Conservation (phyloP, 2,888 invertebrate species). For the Tenthredo amoena region DNA sequence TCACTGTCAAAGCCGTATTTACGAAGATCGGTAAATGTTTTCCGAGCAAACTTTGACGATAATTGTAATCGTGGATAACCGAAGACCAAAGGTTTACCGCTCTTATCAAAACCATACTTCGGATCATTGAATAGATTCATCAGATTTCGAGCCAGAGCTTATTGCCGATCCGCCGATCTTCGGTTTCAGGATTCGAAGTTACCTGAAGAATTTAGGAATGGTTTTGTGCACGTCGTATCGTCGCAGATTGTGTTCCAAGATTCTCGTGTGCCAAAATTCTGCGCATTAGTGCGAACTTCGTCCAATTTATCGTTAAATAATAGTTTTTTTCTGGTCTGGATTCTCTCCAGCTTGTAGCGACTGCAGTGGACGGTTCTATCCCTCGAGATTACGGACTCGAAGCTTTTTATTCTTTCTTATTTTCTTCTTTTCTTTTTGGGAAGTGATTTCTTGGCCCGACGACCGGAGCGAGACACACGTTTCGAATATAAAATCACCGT, state of each 20-base stretch:
- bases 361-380: background rate
- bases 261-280: background rate
- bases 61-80: background rate
- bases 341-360: background rate
- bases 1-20: constrained; percentile 60
- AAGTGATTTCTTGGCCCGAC: constrained; percentile 36
- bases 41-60: background rate
- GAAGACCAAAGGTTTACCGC: background rate
- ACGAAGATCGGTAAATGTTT: background rate
- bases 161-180: background rate
- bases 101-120: background rate
- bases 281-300: background rate
- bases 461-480: background rate
- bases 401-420: background rate
- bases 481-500: constrained; percentile 27
- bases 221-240: background rate
- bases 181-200: background rate
- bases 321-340: background rate
- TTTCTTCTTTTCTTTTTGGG: background rate
- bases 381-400: background rate
- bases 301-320: background rate
- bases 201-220: background rate
- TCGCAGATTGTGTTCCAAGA: background rate
- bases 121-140: background rate
- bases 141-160: background rate